A percentile compares a stretch with the other conserved stretches of the same genome.
Conservation (phyloP, 1,140 invertebrate species). For the Anadara kagoshimensis region DNA sequence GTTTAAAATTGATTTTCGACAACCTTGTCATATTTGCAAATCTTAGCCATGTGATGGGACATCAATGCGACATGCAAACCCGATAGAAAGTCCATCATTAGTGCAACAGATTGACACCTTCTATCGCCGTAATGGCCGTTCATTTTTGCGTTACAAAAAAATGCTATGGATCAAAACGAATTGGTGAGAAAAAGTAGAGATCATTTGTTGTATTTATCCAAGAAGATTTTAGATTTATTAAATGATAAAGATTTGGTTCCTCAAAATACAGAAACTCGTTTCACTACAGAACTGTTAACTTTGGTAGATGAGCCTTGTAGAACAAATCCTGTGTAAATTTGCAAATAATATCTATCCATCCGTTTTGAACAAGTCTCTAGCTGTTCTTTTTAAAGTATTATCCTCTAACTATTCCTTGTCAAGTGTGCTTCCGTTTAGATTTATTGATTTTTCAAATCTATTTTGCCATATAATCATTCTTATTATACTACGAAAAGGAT, state of each 20-base stretch:
- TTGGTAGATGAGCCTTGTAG: background rate
- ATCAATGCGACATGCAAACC: background rate
- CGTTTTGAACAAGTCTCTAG: background rate
- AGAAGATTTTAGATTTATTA: background rate
- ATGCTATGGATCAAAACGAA: background rate
- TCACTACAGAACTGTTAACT: background rate
- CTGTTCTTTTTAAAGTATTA: slow-evolving; percentile 1
- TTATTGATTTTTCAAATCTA: background rate
- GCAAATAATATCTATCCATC: background rate
- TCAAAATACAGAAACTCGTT: no score
- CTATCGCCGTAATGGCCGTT: background rate
- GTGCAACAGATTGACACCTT: background rate
- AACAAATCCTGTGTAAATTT: background rate
- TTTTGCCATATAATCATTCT: background rate
- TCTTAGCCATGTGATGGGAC: slow-evolving; percentile 20
- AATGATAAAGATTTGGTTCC: no score
- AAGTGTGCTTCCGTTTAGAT: background rate
- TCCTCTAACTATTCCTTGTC: slow-evolving; percentile 8
- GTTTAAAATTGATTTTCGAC: slow-evolving; percentile 16
- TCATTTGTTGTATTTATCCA: background rate
- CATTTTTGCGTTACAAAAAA: background rate
- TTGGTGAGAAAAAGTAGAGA: slow-evolving; percentile 7
- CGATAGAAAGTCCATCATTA: slow-evolving; percentile 2
- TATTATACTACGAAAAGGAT: background rate
- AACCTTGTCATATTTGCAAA: slow-evolving; percentile 19